Evolutionary conservation across 2,113 vertebrate genomes (phyloP), one percentile per base, ranked within the genome.

Genomic region (Deroptyus accipitrinus): DNA sequence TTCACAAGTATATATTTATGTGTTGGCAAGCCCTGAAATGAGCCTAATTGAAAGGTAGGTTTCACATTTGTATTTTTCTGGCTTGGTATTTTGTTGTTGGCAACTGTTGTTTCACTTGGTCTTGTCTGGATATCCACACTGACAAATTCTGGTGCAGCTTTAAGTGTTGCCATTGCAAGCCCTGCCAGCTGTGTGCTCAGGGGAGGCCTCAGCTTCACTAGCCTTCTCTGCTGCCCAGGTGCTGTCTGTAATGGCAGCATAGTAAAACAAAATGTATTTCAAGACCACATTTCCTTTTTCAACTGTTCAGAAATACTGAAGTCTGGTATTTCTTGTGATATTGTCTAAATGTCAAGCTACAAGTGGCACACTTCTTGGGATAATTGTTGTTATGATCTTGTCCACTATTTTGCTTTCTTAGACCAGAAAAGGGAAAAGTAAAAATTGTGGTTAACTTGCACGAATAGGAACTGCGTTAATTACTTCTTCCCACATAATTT

Each of bases 401-500:
- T 75, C 17, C 18, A 68, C 9, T 37, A 4, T 70, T 42, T 42
- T 80, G 62, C 39, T 62, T 92, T 74, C 51, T 66, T 62, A 86
- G 62, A 28, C 17, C 16, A 22, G 1, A 52, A 48, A 62, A 90
- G 51, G 52, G 25, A 62, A 88, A 73, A 77, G 17, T 42, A 90
- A 81, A 48, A 57, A 15, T 41, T 66, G 55, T 0, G 4, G 57
- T 85, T 95, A 72, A 25, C 59, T 62, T 86, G 27, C 42, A 73
- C 55, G 39, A 96, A 59, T 31, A 72, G 68, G 64, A 93, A 81
- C 68, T 89, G 10, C 19, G 12, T 10, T 57, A 93, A 80, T 94
- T 85, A 83, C 62, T 91, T 95, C 76, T 87, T 61, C 19, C 49
- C 49, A 39, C 70, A 93, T 91, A 33, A 39, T 93, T 92, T 94